Conservation (phyloP, 92 coral and sea anemone genomes). For the Zoanthus solanderi region DNA sequence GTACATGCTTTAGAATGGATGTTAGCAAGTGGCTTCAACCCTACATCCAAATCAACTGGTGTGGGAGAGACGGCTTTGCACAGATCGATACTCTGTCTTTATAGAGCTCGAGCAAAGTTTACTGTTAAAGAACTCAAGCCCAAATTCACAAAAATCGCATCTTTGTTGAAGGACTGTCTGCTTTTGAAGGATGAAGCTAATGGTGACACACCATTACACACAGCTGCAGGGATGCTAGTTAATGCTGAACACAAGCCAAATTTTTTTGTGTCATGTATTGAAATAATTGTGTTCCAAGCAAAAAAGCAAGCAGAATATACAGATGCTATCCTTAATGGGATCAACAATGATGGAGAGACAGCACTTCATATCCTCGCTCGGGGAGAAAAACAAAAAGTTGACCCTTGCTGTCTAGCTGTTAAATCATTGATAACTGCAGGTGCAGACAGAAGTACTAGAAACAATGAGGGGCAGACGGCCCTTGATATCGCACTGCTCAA, state of each 20-base stretch:
- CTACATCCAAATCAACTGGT: slow-evolving; percentile 82
- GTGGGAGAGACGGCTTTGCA: slow-evolving; percentile 97
- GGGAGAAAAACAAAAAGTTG: slow-evolving; percentile 89
- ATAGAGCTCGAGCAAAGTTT: slow-evolving; percentile 87
- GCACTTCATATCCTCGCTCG: slow-evolving; percentile 92
- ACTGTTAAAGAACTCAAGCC: slow-evolving; percentile 96
- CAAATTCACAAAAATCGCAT: slow-evolving; percentile 86
- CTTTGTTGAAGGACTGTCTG: slow-evolving; percentile 80
- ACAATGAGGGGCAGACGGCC: slow-evolving; percentile 95
- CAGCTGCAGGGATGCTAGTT: slow-evolving; percentile 93
- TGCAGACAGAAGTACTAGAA: slow-evolving; percentile 94
- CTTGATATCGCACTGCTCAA: slow-evolving; percentile 87
- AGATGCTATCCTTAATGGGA: slow-evolving; percentile 85
- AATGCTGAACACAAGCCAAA: slow-evolving; percentile 94
- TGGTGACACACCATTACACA: slow-evolving; percentile 95
- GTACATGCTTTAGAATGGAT: slow-evolving; percentile 98
- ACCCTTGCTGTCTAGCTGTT: slow-evolving; percentile 91
- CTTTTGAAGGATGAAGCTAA: slow-evolving; percentile 90
- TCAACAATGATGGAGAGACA: slow-evolving; percentile 95
- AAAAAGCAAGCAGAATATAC: slow-evolving; percentile 83
- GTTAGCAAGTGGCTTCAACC: slow-evolving; percentile 89
- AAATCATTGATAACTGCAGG: slow-evolving; percentile 87
- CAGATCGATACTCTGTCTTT: slow-evolving; percentile 79
- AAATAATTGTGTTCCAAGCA: slow-evolving; percentile 87
- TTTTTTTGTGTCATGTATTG: slow-evolving; percentile 89